Conservation (phyloP, 1,140 invertebrate genomes). For the Harpegnathos saltator region DNA sequence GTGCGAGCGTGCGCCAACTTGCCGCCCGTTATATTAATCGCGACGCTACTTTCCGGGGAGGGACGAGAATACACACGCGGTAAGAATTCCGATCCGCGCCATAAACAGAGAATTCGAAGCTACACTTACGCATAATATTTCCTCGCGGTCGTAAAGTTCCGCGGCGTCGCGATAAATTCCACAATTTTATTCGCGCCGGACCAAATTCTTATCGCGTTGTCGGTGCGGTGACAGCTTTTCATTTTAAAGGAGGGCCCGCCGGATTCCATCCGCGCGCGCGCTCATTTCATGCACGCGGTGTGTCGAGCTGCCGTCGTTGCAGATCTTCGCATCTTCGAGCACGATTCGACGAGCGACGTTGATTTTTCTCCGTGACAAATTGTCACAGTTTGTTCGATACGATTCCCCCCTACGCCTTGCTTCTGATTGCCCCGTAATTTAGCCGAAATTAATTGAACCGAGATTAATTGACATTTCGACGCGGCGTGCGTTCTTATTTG, state of each 20-base stretch:
- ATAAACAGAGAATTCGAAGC: slow-evolving; percentile 56
- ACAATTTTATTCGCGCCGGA: slow-evolving; percentile 34
- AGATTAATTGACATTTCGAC: no score
- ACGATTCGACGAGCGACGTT: neutral
- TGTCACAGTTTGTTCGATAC: no score
- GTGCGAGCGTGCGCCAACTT: neutral
- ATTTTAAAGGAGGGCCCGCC: slow-evolving; percentile 15
- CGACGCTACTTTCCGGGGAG: slow-evolving; percentile 17
- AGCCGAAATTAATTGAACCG: no score
- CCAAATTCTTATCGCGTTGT: slow-evolving; percentile 52
- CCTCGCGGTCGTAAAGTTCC: slow-evolving; percentile 51
- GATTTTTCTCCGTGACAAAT: no score
- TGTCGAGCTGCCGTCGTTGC: neutral
- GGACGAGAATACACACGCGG: slow-evolving; percentile 8
- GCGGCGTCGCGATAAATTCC: slow-evolving; percentile 43
- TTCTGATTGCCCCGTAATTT: no score
- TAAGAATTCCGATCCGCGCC: slow-evolving; percentile 50
- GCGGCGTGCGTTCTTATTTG: no score
- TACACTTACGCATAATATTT: slow-evolving; percentile 58
- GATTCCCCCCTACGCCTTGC: no score
- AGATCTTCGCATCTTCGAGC: neutral
- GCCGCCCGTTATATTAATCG: slow-evolving; percentile 50
- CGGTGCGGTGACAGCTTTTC: slow-evolving; percentile 47
- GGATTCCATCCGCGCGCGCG: slow-evolving; percentile 48
- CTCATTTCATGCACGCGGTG: neutral